Percentiles rank a stretch among this genome's conserved stretches.
These are phyloP conservation scores for Eledona agricola DNA, from an alignment of 2,888 invertebrate species.

Conservation along the genomic window DNA sequence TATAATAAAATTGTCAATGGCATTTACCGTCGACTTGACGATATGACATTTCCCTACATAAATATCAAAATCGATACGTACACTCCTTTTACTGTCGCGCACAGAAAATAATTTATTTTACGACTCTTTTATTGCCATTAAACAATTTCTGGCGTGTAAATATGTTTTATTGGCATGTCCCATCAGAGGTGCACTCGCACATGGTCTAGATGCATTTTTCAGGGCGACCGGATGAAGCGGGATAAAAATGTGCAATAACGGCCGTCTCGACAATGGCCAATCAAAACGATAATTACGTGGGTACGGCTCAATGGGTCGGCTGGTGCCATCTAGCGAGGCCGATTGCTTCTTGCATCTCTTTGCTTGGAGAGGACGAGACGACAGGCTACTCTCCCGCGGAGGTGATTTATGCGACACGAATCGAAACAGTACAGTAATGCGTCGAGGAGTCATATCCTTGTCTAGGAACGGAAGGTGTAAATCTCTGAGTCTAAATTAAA, in stretches of 20 bases:
- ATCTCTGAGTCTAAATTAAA: constrained; percentile 28
- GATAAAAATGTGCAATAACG: constrained; percentile 9
- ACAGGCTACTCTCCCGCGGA: constrained; percentile 17
- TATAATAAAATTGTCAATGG: constrained; percentile 39
- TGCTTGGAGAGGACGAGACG: constrained; percentile 28
- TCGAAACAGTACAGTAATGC: constrained; percentile 25
- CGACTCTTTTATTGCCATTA: constrained; percentile 46
- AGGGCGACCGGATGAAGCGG: constrained; percentile 9
- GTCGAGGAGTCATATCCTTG: constrained; percentile 31
- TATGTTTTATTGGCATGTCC: constrained; percentile 42
- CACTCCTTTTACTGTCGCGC: constrained; percentile 41
- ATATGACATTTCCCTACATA: constrained; percentile 41
- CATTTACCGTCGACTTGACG: constrained; percentile 35
- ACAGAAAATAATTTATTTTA: constrained; percentile 49
- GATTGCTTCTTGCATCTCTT: no score
- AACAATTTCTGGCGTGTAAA: constrained; percentile 46
- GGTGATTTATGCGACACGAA: constrained; percentile 29
- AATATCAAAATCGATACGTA: constrained; percentile 44
- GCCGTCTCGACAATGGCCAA: constrained; percentile 11
- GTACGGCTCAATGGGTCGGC: no score
- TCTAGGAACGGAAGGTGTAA: constrained; percentile 32
- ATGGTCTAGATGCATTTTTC: constrained; percentile 28
- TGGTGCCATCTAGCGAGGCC: no score
- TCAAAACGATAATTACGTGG: constrained; percentile 11
- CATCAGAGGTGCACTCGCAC: constrained; percentile 37